Evolutionary conservation across 2,113 vertebrate genomes (phyloP).

Genomic region (Scomber scombrus): DNA sequence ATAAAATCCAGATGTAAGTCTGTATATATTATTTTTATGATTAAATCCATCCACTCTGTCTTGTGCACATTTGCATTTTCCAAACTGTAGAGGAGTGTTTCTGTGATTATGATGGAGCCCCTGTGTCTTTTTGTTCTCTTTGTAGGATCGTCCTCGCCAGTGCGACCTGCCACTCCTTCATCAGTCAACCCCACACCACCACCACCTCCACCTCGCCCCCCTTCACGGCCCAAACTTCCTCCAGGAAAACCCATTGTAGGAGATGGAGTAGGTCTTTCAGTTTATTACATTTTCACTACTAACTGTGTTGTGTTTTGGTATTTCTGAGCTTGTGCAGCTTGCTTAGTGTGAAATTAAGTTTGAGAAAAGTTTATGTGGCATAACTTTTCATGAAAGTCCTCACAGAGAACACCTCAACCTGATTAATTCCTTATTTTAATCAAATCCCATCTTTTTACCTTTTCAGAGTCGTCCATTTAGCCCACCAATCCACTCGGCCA

Average conservation of each 20-base stretch:
- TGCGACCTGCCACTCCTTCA: conserved; percentile 89
- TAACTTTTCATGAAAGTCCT: not conserved
- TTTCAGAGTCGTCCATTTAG: conserved; percentile 93
- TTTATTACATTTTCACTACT: not conserved
- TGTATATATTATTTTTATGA: not conserved
- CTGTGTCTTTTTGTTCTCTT: not conserved
- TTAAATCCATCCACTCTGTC: not conserved
- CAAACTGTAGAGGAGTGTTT: not conserved
- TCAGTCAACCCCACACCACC: conserved; percentile 86
- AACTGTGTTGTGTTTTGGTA: not conserved
- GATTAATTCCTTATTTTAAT: not conserved
- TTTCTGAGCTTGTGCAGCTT: not conserved
- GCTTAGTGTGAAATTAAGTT: not conserved
- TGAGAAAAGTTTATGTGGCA: not conserved
- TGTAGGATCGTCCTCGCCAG: conserved; percentile 93
- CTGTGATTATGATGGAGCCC: not conserved
- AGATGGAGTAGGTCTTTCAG: conserved; percentile 87
- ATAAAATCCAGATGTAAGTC: not conserved
- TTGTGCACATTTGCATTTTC: not conserved
- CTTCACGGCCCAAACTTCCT: conserved; percentile 93
- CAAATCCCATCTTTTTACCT: not conserved
- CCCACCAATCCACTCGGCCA: conserved; percentile 93
- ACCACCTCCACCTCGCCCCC: conserved; percentile 92
- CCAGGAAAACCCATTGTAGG: conserved; percentile 90
- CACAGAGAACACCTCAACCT: not conserved